phyloP scores from a whole-genome alignment of 1,140 invertebrate genomes.

The Pachyrhynchus sulphureomaculatus region DNA sequence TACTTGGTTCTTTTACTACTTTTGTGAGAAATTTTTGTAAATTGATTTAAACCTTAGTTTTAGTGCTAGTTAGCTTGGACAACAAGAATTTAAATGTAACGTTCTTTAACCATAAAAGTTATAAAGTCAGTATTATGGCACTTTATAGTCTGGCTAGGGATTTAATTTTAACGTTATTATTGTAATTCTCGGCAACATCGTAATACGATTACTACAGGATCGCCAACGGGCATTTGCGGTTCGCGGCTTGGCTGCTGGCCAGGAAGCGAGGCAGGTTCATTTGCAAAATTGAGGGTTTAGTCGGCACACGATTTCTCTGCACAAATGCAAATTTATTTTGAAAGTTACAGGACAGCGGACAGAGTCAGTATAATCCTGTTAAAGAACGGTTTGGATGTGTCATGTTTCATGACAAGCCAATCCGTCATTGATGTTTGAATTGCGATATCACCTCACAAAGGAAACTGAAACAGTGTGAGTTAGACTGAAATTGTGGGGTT shows the following conservation, averaged over 20 bases:
- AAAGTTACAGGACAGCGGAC: background rate
- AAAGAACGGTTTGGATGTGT: background rate
- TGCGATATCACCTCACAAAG: no score
- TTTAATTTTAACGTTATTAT: no score
- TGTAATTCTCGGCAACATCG: slow-evolving; percentile 9
- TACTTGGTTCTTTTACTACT: no score
- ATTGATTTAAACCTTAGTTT: no score
- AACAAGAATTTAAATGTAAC: no score
- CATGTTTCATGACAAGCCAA: background rate
- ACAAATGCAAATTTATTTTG: slow-evolving; percentile 6
- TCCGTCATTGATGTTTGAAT: background rate
- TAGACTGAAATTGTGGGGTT: no score
- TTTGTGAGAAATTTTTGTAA: no score
- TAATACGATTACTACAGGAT: slow-evolving; percentile 4
- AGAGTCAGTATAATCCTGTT: background rate
- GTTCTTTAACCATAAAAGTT: no score
- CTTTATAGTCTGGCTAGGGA: no score
- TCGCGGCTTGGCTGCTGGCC: slow-evolving; percentile 3
- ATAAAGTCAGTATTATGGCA: no score
- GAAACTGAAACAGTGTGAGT: no score
- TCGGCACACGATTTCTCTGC: background rate
- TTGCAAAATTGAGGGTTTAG: slow-evolving; percentile 16
- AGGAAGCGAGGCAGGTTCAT: slow-evolving; percentile 9
- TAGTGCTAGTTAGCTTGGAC: no score
- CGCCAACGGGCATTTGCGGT: background rate